Conservation (phyloP, 35 echinoderm and acorn worm species). For the Chiridota heheva region DNA sequence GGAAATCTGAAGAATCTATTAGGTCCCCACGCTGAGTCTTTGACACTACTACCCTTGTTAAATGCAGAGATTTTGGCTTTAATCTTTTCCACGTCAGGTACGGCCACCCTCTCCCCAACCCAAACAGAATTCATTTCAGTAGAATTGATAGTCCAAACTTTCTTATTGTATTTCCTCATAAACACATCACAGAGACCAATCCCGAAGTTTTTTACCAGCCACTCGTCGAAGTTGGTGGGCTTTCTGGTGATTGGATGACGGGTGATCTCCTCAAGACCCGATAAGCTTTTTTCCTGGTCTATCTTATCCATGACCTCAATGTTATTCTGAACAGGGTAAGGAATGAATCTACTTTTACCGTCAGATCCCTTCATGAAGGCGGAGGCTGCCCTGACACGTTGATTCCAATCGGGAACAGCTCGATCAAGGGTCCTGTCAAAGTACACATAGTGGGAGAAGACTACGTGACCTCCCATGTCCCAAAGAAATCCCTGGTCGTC, state of each 20-base stretch:
- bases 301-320: constrained; percentile 31
- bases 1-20: constrained; percentile 44
- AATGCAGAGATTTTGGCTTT: constrained; percentile 5
- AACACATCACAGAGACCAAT: constrained; percentile 31
- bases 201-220: constrained; percentile 31
- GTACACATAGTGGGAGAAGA: constrained; percentile 49
- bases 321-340: constrained; percentile 47
- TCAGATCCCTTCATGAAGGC: constrained; percentile 49
- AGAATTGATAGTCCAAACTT: constrained; percentile 38
- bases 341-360: constrained; percentile 22
- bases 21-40: constrained; percentile 30
- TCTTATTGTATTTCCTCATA: constrained; percentile 56
- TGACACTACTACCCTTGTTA: background rate
- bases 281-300: constrained; percentile 18
- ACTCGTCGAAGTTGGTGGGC: constrained; percentile 40
- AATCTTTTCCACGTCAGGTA: constrained; percentile 40
- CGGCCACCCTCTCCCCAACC: constrained; percentile 32
- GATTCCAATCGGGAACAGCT: constrained; percentile 37
- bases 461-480: constrained; percentile 56
- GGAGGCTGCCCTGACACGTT: constrained; percentile 41
- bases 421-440: constrained; percentile 24
- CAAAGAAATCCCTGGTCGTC: constrained; percentile 47
- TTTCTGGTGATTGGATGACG: background rate
- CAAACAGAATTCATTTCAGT: constrained; percentile 35
- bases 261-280: constrained; percentile 19